phyloP scores from a whole-genome alignment of 2,888 invertebrate species.

The Baccha elongata region DNA sequence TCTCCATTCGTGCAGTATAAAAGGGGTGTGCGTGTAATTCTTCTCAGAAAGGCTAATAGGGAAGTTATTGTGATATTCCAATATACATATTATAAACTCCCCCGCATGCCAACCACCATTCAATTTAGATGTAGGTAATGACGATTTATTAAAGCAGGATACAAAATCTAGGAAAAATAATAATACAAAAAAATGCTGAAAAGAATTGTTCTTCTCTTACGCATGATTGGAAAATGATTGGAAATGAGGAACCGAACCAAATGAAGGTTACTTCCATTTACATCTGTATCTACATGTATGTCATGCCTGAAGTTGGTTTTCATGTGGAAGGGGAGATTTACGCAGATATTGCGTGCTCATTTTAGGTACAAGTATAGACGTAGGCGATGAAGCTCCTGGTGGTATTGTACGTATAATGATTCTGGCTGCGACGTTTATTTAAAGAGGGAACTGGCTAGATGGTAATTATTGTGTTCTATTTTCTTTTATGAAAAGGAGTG shows the following conservation, averaged over 20 bases:
- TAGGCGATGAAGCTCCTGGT: background rate
- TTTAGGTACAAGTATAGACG: slow-evolving; percentile 32
- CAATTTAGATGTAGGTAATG: slow-evolving; percentile 49
- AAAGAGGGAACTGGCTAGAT: slow-evolving; percentile 33
- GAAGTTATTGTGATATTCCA: slow-evolving; percentile 39
- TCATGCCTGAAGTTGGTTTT: slow-evolving; percentile 22
- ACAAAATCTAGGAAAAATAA: background rate
- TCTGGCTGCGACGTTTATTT: slow-evolving; percentile 1
- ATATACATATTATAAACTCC: background rate
- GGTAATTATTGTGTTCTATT: slow-evolving; percentile 46
- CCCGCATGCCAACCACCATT: slow-evolving; percentile 5
- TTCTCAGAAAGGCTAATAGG: slow-evolving; percentile 18
- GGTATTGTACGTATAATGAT: slow-evolving; percentile 15
- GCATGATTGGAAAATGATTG: slow-evolving; percentile 68
- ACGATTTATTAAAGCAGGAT: slow-evolving; percentile 26
- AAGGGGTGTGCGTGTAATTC: slow-evolving; percentile 44
- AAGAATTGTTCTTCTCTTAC: slow-evolving; percentile 56
- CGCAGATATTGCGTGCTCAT: slow-evolving; percentile 54
- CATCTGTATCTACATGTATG: slow-evolving; percentile 45
- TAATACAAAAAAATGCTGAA: slow-evolving; percentile 40
- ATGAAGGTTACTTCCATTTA: slow-evolving; percentile 32
- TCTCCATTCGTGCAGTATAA: slow-evolving; percentile 65
- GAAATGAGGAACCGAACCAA: slow-evolving; percentile 17
- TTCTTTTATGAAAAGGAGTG: slow-evolving; percentile 24
- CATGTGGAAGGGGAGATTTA: slow-evolving; percentile 12